Conservation (phyloP, 2,797 vertebrate genomes). For the Clarias pachynema region DNA sequence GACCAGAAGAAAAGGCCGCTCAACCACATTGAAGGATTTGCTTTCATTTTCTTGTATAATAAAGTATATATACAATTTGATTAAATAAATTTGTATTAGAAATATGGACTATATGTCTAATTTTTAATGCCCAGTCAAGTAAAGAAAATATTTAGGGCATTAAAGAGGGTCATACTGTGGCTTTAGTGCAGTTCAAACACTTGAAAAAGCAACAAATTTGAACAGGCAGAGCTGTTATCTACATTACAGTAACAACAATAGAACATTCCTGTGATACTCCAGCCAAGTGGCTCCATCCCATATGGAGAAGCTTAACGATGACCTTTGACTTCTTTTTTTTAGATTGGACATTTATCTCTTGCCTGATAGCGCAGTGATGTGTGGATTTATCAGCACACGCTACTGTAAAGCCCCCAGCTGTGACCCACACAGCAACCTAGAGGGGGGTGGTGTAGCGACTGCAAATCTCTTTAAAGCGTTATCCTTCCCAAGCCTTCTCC, state of each 20-base stretch:
- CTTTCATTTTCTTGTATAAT: no score
- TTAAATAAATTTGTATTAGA: no score
- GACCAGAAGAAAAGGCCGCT: no score
- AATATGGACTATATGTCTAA: no score
- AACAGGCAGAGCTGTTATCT: background rate
- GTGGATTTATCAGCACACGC: constrained; percentile 55
- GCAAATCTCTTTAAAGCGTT: background rate
- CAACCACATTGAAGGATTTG: no score
- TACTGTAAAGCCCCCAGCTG: constrained; percentile 39
- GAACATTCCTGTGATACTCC: constrained; percentile 49
- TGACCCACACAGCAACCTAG: constrained; percentile 19
- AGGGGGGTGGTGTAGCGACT: background rate
- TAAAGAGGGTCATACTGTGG: background rate
- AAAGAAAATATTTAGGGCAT: background rate
- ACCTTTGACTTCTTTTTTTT: constrained; percentile 57
- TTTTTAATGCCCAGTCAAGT: no score
- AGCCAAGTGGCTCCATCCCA: constrained; percentile 52
- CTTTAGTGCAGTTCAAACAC: background rate
- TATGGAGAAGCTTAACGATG: constrained; percentile 35
- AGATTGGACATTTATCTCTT: constrained; percentile 55
- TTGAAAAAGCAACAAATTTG: background rate
- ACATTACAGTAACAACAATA: constrained; percentile 8
- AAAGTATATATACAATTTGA: no score
- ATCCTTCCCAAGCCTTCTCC: constrained; percentile 12
- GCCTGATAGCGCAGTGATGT: constrained; percentile 50